Base-by-base conservation (phyloP, 2,888 invertebrate species). In the Copidosoma aretas region DNA sequence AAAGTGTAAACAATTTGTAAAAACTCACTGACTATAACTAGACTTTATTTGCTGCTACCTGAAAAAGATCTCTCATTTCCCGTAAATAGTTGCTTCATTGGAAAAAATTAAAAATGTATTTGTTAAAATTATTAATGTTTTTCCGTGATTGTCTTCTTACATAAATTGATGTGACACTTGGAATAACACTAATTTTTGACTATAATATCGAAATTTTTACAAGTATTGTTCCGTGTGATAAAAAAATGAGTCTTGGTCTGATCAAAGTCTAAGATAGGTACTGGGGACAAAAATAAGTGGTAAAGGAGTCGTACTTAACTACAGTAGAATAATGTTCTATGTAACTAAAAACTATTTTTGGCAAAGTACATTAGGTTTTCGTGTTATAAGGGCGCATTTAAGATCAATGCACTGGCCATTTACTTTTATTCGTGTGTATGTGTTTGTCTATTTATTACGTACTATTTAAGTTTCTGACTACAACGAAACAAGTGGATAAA, bases 321-420 rank as follows among this genome's bases (percentile, higher is more conserved):
- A 83, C 80, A 32, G 32, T 32, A 46, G 12, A 46, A 81, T 83
- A 83, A 82, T 82, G 68, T 74, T 82, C 82, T 83, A 83, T 81
- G 82, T 82, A 82, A 83, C 83, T 83, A 83, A 82, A 74, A 83
- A 79, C 83, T 83, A 83, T 83, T 83, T 83, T 83, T 83, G 83
- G 83, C 82, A 84, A 84, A 82, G 81, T 82, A 70, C 68, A 67
- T 83, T 82, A 81, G 80, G 83, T 83, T 77, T 77, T 75, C 73
- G 72, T 71, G 64, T 81, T 81, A 82, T 78, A 8, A 65, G 43
- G 69, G 70, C 72, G 70, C 72, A 70, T 72, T 80, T 78, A 79
- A 78, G 79, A 79, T 80, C 79, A 82, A 83, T 82, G 82, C 82
- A 83, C 82, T 83, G 83, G 83, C 83, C 83, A 81, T 82, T 68